Evolutionary conservation across 2,113 vertebrate species (phyloP).

Genomic region (pig (Sus scrofa)): T2T-Sscrofa CM001155.3:3702501-3703000

Average conservation of each 20-base stretch:
- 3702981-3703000: not conserved
- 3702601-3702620: not conserved
- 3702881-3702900: not conserved
- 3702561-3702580: not conserved
- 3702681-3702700: not conserved
- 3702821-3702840: not conserved
- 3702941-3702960: not conserved
- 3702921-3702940: not conserved
- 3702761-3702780: too few relatives aligned
- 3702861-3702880: too few relatives aligned
- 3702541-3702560: not conserved
- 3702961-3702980: too few relatives aligned
- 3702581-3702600: not conserved
- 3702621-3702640: not conserved
- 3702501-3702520: not conserved
- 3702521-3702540: not conserved
- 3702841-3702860: not conserved
- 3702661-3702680: not conserved
- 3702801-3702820: not conserved
- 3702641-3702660: fast-evolving
- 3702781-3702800: not conserved
- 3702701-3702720: not conserved
- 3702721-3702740: fast-evolving
- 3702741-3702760: not conserved
- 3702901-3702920: not conserved